phyloP scores from a whole-genome alignment of 2,797 vertebrate genomes.

The Holocentrus rufus region DNA sequence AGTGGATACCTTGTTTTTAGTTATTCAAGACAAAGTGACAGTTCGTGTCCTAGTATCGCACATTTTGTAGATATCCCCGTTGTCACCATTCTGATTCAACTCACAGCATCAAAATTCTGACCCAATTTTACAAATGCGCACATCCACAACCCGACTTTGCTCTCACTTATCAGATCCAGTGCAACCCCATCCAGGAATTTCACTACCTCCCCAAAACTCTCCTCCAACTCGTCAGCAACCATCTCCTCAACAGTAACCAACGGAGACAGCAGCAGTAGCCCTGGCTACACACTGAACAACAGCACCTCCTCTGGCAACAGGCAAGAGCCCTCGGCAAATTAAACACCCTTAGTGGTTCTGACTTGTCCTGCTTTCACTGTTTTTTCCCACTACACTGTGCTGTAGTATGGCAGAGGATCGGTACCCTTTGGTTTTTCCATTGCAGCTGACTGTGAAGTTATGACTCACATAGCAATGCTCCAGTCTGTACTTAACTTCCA shows the following conservation, averaged over 20 bases:
- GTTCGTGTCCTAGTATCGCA: background rate
- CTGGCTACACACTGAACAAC: constrained; percentile 89
- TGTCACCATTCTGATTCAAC: background rate
- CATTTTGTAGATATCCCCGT: background rate
- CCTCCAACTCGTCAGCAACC: constrained; percentile 90
- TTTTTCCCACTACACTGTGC: background rate
- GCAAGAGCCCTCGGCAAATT: constrained; percentile 53
- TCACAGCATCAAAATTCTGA: background rate
- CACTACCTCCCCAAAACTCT: constrained; percentile 94
- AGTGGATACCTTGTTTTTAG: constrained; percentile 48
- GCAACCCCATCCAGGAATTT: constrained; percentile 92
- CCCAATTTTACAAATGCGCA: background rate
- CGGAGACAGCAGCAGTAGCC: constrained; percentile 91
- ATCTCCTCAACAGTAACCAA: constrained; percentile 92
- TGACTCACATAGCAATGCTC: too few species aligned
- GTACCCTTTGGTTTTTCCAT: background rate
- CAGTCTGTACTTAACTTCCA: too few species aligned
- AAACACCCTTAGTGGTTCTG: background rate
- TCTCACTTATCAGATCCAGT: constrained; percentile 86
- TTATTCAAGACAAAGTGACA: background rate
- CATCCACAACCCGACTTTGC: constrained; percentile 47
- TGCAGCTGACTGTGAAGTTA: background rate
- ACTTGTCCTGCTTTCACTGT: background rate
- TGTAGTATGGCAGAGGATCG: background rate
- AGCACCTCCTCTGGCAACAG: constrained; percentile 88